Evolutionary conservation across 2,113 vertebrate species (phyloP).

Genomic region (Grammatotria lemairii): DNA sequence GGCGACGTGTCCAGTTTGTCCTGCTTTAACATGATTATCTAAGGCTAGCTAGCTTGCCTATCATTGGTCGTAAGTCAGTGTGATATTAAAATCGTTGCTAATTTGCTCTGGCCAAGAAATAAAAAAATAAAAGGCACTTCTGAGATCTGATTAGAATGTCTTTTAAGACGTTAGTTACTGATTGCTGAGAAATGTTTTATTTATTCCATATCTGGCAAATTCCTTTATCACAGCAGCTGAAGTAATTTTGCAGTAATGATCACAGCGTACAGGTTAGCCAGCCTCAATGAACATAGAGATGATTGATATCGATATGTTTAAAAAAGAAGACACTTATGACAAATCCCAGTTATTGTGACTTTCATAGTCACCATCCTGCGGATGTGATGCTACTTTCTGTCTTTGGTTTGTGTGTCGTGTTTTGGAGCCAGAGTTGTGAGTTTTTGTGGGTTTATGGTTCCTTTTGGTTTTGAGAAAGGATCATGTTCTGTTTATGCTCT

Average conservation of each 20-base stretch:
- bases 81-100: background rate
- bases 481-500: background rate
- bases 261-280: background rate
- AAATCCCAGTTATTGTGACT: background rate
- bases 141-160: background rate
- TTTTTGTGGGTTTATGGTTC: background rate
- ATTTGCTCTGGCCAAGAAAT: background rate
- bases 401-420: accelerated
- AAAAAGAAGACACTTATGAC: background rate
- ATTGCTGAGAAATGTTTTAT: background rate
- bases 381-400: background rate
- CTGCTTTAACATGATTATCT: background rate
- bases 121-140: background rate
- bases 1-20: background rate
- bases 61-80: background rate
- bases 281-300: background rate
- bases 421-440: background rate
- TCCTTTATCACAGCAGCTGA: background rate
- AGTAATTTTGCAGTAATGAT: background rate
- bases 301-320: background rate
- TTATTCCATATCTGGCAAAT: background rate
- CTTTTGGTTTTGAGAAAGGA: background rate
- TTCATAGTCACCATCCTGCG: accelerated
- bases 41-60: background rate
- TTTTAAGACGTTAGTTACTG: background rate